These are phyloP conservation scores for Octopus sinensis DNA, from an alignment of 1,140 invertebrate species.

Conservation along the genomic window DNA sequence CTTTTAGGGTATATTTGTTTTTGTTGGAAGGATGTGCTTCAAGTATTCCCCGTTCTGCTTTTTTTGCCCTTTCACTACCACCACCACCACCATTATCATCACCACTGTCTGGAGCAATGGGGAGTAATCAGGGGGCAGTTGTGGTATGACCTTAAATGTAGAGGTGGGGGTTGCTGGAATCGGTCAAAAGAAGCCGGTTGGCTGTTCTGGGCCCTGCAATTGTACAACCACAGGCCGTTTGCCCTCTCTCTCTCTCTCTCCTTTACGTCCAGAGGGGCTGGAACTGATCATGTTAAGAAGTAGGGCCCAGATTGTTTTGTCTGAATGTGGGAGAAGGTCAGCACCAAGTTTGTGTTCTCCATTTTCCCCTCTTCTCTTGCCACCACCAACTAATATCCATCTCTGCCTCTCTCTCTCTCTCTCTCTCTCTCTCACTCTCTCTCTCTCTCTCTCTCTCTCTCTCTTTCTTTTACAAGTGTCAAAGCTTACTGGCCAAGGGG, in stretches of 20 bases:
- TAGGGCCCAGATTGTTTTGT: not conserved
- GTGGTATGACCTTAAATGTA: too few species aligned
- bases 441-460: not conserved
- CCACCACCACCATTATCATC: too few species aligned
- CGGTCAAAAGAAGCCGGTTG: not conserved
- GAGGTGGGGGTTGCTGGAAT: too few species aligned
- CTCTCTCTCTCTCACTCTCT: too few species aligned
- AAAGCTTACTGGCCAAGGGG: not conserved
- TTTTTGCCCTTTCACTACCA: too few species aligned
- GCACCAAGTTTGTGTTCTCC: not conserved
- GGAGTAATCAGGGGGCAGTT: too few species aligned
- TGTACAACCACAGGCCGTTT: not conserved
- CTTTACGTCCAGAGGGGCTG: not conserved
- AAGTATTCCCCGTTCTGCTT: too few species aligned
- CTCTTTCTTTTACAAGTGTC: not conserved
- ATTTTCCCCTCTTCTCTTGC: not conserved
- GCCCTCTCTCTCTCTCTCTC: not conserved
- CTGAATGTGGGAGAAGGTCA: not conserved
- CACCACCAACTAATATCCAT: too few species aligned
- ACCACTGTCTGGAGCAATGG: too few species aligned
- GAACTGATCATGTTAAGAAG: not conserved
- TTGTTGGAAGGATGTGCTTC: too few species aligned
- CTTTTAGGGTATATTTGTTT: too few species aligned
- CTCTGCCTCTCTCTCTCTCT: too few species aligned
- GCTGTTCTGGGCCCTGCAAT: not conserved